Base-by-base conservation (phyloP, 2,113 vertebrate genomes). In the Eubucco bourcierii region DNA sequence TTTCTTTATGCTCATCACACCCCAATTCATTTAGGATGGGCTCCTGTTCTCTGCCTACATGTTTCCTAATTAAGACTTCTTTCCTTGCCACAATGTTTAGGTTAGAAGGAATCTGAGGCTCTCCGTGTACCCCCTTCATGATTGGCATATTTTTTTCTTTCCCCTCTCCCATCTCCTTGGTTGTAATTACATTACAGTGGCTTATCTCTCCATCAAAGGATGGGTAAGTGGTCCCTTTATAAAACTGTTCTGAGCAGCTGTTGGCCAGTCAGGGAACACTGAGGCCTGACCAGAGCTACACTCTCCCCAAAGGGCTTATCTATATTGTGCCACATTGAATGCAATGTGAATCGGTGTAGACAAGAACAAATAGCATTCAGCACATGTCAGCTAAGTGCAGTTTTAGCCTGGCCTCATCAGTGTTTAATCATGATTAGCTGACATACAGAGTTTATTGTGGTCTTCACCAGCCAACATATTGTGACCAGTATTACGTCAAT, bases 1-100 rank as follows among this genome's bases (percentile, higher is more conserved):
- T 96, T 96, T 97, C 97, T 97, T 97, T 97, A 97, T 96, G 94
- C 94, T 96, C 90, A 97, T 97, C 96, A 95, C 95, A 96, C 94
- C 86, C 88, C 96, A 95, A 81, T 97, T 97, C 95, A 97, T 95
- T 97, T 96, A 95, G 97, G 96, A 97, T 97, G 97, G 94, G 90
- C 80, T 97, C 88, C 94, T 91, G 91, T 93, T 96, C 96, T 93
- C 80, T 95, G 93, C 94, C 96, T 95, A 82, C 95, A 85, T 65
- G 4, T 96, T 97, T 95, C 96, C 96, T 95, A 97, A 97, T 97
- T 97, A 97, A 97, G 93, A 81, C 88, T 95, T 96, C 94, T 96
- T 96, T 95, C 82, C 95, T 97, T 95, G 94, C 94, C 94, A 92
- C 95, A 90, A 90, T 96, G 96, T 97, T 96, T 95, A 96, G 95